phyloP scores from a whole-genome alignment of 1,140 invertebrate species.

The Vanessa tameamea region DNA sequence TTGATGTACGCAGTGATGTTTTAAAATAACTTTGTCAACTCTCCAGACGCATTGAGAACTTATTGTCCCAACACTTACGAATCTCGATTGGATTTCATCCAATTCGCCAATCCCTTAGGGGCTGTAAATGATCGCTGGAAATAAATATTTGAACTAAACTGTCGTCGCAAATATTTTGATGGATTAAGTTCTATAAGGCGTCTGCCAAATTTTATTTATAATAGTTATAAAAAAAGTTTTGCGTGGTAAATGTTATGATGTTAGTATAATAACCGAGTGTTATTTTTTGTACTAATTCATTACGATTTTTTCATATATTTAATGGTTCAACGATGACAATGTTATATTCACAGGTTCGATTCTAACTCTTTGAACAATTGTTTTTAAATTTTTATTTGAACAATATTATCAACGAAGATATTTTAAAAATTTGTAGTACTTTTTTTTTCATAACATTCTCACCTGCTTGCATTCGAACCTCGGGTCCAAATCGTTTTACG shows the following conservation, averaged over 20 bases:
- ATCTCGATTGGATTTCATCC: conserved; percentile 51
- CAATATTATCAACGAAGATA: no score
- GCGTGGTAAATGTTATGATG: no score
- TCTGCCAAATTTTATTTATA: neutral
- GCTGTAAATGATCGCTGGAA: conserved; percentile 40
- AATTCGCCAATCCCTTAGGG: conserved; percentile 42
- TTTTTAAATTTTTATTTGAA: no score
- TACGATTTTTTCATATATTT: no score
- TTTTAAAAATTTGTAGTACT: no score
- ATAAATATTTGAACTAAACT: conserved; percentile 28
- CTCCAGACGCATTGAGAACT: conserved; percentile 49
- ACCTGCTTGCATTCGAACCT: conserved; percentile 78
- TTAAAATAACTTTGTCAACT: conserved; percentile 27
- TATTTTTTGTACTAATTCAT: no score
- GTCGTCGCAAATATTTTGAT: conserved; percentile 12
- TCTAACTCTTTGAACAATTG: no score
- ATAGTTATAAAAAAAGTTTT: neutral
- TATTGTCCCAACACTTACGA: conserved; percentile 46
- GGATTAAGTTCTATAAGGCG: neutral
- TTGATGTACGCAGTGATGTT: conserved; percentile 12
- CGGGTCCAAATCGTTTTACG: conserved; percentile 75
- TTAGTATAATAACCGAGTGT: no score
- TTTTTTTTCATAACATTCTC: conserved; percentile 12
- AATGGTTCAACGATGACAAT: no score
- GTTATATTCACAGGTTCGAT: no score